Evolutionary conservation across 2,113 vertebrate genomes (phyloP), one percentile per base, ranked within the genome.

Genomic region (Varanus komodoensis): DNA sequence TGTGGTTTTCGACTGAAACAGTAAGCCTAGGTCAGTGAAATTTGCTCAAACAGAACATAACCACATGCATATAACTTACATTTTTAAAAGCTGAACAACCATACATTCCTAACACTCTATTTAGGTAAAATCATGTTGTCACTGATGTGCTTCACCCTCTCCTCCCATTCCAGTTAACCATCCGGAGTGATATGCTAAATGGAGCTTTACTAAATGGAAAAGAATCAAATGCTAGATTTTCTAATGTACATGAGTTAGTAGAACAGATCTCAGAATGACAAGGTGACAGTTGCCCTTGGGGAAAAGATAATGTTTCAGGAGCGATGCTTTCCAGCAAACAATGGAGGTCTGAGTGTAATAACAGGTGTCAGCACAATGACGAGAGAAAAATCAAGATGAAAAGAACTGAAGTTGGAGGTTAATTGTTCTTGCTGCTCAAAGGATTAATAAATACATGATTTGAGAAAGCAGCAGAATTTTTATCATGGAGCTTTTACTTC

Each of bases 221-320:
- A 61, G 87, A 87, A 92, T 52, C 2, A 34, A 87, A 91, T 52
- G 2, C 54, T 64, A 82, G 48, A n/a, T 54, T 89, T 89, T 92
- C 64, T 73, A 82, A 88, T 84, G 8, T 85, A 64, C 84, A 90
- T 9, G 14, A 79, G 75, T 57, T 82, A 86, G 68, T 81, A 50
- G n/a, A 82, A 32, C 29, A 77, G 84, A 89, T 69, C 61, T 86
- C 48, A 50, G 25, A 89, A 54, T 89, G 84, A 87, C 91, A 67
- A 23, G 32, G 80, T 86, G 89, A 85, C 34, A 89, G 44, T 6
- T 52, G 44, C 54, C 67, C 17, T 86, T 92, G 29, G 64, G 48
- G 71, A 91, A 67, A 86, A 91, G 86, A 50, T 79, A 90, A 89
- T 50, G 80, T 89, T 57, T 61, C 69, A 90, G 73, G 64, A 88